Evolutionary conservation across 2,113 vertebrate genomes (phyloP).

Genomic region (Delphinus delphis): DNA sequence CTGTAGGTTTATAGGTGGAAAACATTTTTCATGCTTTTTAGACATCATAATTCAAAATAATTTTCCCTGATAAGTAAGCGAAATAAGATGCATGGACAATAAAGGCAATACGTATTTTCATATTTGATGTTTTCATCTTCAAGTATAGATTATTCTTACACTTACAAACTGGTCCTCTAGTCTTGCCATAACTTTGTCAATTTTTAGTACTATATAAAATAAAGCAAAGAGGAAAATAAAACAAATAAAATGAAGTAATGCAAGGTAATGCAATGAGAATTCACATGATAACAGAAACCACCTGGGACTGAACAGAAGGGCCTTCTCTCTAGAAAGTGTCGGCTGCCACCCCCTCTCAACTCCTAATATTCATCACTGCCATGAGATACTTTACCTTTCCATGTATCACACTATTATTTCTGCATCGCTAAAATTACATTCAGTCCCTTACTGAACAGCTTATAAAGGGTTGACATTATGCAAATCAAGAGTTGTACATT

Average conservation of each 20-base stretch:
- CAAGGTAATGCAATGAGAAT: background rate
- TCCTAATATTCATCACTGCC: background rate
- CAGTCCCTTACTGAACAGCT: background rate
- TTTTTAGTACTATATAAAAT: constrained; percentile 4
- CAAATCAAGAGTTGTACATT: background rate
- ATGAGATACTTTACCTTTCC: background rate
- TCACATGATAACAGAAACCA: background rate
- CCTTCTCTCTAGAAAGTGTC: background rate
- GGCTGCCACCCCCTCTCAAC: background rate
- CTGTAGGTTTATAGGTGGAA: background rate
- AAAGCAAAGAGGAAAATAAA: background rate
- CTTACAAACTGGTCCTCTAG: background rate
- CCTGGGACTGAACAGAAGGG: background rate
- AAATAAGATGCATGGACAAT: background rate
- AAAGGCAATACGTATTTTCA: background rate
- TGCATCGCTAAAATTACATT: background rate
- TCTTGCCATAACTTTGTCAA: background rate
- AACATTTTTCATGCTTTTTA: background rate
- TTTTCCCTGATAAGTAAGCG: background rate
- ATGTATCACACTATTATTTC: background rate
- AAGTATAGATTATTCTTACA: background rate
- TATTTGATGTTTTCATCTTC: constrained; percentile 28
- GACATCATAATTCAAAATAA: background rate
- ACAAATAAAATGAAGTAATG: background rate
- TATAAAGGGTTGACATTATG: background rate